Base-by-base conservation (phyloP, 2,113 vertebrate genomes). In the Pteropus alecto region DNA sequence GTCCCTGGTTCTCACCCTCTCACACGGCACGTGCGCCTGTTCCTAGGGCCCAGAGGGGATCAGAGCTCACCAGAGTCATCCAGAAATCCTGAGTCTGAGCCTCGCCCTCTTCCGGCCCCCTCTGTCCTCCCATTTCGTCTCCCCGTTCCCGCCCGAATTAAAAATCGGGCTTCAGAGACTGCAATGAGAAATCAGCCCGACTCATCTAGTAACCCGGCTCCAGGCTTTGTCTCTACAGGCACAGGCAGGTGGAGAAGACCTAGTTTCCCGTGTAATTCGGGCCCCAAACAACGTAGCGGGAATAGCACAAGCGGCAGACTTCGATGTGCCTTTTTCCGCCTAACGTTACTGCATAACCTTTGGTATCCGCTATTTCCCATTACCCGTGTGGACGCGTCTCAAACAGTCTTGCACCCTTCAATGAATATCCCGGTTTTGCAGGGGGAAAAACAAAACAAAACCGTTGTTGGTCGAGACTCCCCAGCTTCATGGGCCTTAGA, bases 11-110 rank as follows among this genome's bases (percentile, higher is more conserved):
- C 41, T 13, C 24, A 2, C 1, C n/a, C 7, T 11, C 7, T 0
- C 35, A 2, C 2, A 4, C 26, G 0, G 19, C 51, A 24, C 8
- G 68, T 0, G 10, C 4, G 51, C 15, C 0, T 6, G n/a, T 6
- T 35, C 79, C 71, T 12, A 1, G 24, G 6, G 54, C 58, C 24
- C 3, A 14, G 15, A 2, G 4, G 74, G 33, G 43, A 12, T 12
- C 48, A 18, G 63, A 84, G 46, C 79, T 35, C 7, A 9, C 28
- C 67, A 14, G 11, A 13, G 38, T 7, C 54, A 11, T 26, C 54
- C 12, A 1, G 43, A 38, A 12, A 12, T 24, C 48, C 43, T 3
- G 58, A 5, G 10, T 35, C 71, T 24, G 46, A 9, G 8, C 19
- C 41, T 41, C 16, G 10, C 14, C 16, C 9, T n/a, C 58, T 24